These are phyloP conservation scores for Tyrannus savana DNA, from an alignment of 2,113 vertebrate genomes.

Conservation along the genomic window DNA sequence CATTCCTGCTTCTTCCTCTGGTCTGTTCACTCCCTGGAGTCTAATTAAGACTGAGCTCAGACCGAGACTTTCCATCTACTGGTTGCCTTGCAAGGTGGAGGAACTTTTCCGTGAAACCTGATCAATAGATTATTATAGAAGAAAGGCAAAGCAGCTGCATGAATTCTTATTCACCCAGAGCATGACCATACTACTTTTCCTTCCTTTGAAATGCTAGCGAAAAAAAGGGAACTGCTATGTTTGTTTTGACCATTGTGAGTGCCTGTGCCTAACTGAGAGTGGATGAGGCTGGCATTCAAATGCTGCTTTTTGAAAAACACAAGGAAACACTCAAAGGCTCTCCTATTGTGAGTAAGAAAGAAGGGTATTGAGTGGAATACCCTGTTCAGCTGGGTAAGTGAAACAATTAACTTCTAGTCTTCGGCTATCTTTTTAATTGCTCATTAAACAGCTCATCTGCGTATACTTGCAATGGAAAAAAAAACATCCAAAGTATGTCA, in stretches of 20 bases:
- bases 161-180: background rate
- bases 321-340: background rate
- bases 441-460: conserved; percentile 4
- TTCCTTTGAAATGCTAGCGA: background rate
- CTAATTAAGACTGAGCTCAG: conserved; percentile 15
- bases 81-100: background rate
- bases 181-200: background rate
- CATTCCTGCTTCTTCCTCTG: background rate
- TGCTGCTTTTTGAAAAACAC: background rate
- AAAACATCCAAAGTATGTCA: background rate
- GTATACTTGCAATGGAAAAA: background rate
- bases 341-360: background rate
- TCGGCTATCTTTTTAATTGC: background rate
- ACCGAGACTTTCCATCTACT: background rate
- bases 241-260: background rate
- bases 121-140: background rate
- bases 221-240: background rate
- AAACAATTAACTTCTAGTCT: conserved; percentile 3
- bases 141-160: background rate
- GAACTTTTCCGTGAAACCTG: background rate
- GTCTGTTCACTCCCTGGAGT: background rate
- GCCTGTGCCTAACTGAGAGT: background rate
- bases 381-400: background rate
- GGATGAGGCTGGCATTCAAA: background rate
- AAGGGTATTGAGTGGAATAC: background rate